phyloP scores from a whole-genome alignment of 1,140 invertebrate species.

The Heliconius nattereri region DNA sequence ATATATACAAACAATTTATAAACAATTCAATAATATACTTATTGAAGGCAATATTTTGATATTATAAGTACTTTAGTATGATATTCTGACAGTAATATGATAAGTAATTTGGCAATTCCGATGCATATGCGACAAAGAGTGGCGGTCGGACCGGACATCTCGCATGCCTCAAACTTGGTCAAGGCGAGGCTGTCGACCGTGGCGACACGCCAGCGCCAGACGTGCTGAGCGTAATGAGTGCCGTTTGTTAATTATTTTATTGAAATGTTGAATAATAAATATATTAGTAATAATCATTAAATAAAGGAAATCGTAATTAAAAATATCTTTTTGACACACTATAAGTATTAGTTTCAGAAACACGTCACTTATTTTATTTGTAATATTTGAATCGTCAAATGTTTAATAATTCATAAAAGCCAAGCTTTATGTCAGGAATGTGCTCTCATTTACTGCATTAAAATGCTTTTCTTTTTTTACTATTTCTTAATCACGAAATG shows the following conservation, averaged over 20 bases:
- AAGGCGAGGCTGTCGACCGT: constrained; percentile 72
- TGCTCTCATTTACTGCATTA: neutral
- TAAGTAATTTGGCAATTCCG: constrained; percentile 55
- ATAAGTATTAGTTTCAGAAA: no score
- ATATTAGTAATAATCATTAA: neutral
- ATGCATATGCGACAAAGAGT: constrained; percentile 45
- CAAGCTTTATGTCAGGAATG: neutral
- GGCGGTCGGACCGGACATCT: constrained; percentile 50
- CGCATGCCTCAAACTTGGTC: constrained; percentile 67
- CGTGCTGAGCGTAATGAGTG: constrained; percentile 55
- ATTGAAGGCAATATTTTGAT: neutral
- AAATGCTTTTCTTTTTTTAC: neutral
- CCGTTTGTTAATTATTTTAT: constrained; percentile 64
- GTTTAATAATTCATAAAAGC: neutral
- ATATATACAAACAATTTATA: neutral
- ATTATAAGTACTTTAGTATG: neutral
- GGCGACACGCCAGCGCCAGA: constrained; percentile 70
- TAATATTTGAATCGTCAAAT: neutral
- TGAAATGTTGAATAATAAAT: constrained; percentile 28
- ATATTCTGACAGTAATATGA: neutral
- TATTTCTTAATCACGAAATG: neutral
- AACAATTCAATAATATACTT: neutral
- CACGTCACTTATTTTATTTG: neutral
- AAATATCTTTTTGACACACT: no score
- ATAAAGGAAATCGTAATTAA: no score